phyloP scores from a whole-genome alignment of 2,113 vertebrate species.

The Silurus asotus region DNA sequence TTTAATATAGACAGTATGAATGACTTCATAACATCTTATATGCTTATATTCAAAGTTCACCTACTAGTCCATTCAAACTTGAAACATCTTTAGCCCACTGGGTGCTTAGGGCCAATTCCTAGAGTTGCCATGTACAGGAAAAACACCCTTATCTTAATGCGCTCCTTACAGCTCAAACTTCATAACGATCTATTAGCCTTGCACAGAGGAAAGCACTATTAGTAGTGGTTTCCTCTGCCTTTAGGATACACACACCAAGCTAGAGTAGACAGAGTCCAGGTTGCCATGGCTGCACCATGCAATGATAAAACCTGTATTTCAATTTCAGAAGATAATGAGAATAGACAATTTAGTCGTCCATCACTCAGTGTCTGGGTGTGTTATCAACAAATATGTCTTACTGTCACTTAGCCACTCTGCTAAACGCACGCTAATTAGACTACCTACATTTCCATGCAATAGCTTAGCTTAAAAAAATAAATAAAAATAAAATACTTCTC shows the following conservation, averaged over 20 bases:
- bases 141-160: not conserved
- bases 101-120: not conserved
- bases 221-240: slow-evolving; percentile 1
- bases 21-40: not conserved
- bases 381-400: slow-evolving; percentile 77
- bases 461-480: slow-evolving; percentile 45
- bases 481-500: slow-evolving; percentile 39
- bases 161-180: not conserved
- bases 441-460: slow-evolving; percentile 56
- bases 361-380: slow-evolving; percentile 76
- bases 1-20: not conserved
- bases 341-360: slow-evolving; percentile 70
- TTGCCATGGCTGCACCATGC: slow-evolving; percentile 74
- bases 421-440: slow-evolving; percentile 58
- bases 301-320: slow-evolving; percentile 71
- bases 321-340: slow-evolving; percentile 76
- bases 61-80: not conserved
- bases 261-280: slow-evolving; percentile 28
- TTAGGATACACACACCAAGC: slow-evolving; percentile 31
- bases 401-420: slow-evolving; percentile 68
- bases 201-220: not conserved
- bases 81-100: not conserved
- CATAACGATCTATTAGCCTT: not conserved
- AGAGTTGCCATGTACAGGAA: not conserved
- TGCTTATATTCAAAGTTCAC: not conserved